phyloP scores from a whole-genome alignment of 2,888 invertebrate genomes.

The Hetaerina titia region DNA sequence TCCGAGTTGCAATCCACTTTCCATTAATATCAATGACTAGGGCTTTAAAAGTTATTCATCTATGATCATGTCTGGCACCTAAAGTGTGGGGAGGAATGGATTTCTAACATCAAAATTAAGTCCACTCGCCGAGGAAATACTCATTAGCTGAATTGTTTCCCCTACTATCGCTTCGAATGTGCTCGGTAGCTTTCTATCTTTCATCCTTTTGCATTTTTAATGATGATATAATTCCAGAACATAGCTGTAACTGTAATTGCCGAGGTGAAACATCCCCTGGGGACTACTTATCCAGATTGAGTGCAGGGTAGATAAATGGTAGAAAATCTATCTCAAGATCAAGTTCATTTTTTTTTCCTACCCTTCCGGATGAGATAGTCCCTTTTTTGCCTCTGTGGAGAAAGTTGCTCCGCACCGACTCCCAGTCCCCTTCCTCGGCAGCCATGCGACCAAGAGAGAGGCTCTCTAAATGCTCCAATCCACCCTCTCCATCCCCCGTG shows the following conservation, averaged over 20 bases:
- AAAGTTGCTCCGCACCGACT: neutral
- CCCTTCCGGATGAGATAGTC: neutral
- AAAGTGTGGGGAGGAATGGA: too few relatives aligned
- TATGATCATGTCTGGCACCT: too few relatives aligned
- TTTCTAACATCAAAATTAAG: too few relatives aligned
- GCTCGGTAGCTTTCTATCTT: too few relatives aligned
- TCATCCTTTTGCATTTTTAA: neutral
- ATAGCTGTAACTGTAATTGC: neutral
- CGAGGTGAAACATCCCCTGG: neutral
- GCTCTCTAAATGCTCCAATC: neutral
- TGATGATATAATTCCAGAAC: neutral
- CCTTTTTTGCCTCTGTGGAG: neutral
- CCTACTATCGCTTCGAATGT: too few relatives aligned
- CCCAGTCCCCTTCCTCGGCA: neutral
- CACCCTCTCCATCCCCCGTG: neutral
- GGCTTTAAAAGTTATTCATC: too few relatives aligned
- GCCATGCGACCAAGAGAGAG: neutral
- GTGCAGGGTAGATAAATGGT: neutral
- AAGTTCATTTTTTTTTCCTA: neutral
- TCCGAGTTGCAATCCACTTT: too few relatives aligned
- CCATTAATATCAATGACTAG: too few relatives aligned
- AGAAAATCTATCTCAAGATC: neutral
- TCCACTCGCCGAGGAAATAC: too few relatives aligned
- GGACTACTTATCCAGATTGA: neutral
- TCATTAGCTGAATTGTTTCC: too few relatives aligned